Evolutionary conservation across 1,140 invertebrate species (phyloP), one percentile per base, ranked within the genome.

Genomic region (Lucilia sericata): DNA sequence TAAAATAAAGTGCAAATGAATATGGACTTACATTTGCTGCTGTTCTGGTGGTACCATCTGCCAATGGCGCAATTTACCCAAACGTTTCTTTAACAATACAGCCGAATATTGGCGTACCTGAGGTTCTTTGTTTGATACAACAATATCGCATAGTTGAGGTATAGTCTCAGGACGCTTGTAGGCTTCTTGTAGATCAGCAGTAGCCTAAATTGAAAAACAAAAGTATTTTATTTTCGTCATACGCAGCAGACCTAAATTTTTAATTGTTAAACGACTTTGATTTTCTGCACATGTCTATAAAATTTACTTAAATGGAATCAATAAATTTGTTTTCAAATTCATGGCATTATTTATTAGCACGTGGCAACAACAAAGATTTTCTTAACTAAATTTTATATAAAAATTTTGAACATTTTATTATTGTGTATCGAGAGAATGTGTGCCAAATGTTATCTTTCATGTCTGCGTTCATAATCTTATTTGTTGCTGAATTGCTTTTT

Each of bases 21-120:
- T n/a, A 30, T 30, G 3, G 5, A 85, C 88, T 87, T 88, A 94
- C 93, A 88, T 88, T 86, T 91, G 91, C 88, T 92, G 91, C n/a
- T 92, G 91, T 75, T 93, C 91, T 12, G 86, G 85, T 49, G 93
- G 87, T 12, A 95, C 87, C 89, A 92, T 92, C n/a, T 88, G 88
- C 95, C 95, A 96, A 85, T 94, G 86, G 78, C 93, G 92, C 76
- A 89, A 89, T 91, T 94, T 95, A 1, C 86, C 86, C 14, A 95
- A 92, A 84, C 93, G 92, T 87, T 93, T 94, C 42, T 93, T 91
- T 4, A 96, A 89, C 17, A 96, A 87, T 55, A 95, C 92, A 65
- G 94, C 93, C 36, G 94, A 94, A 87, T 94, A 95, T 87, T 95
- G 95, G 74, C 95, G 91, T n/a, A 95, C 92, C 91, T 95, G 92